Percentiles rank a stretch among this genome's conserved stretches.
Evolutionary conservation across 2,888 invertebrate species (phyloP).

Genomic region (Nomada ferruginata): DNA sequence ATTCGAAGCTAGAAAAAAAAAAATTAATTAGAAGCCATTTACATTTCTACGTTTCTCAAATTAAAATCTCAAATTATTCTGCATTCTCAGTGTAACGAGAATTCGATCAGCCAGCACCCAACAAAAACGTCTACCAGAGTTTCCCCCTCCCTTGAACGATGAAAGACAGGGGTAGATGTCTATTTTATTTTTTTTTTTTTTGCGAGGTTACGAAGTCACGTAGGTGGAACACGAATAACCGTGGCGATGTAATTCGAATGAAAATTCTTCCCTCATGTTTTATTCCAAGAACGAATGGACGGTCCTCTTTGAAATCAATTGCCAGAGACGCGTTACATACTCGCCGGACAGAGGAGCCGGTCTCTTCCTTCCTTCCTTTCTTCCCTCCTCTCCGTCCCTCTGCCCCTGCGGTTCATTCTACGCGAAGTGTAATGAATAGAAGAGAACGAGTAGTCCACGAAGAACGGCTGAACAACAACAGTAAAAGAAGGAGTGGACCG

Average conservation of each 20-base stretch:
- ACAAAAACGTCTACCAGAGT: too few relatives aligned
- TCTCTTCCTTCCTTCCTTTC: constrained; percentile 4
- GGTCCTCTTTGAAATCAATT: constrained; percentile 66
- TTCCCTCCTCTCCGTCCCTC: too few relatives aligned
- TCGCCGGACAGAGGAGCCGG: constrained; percentile 19
- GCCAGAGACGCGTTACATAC: constrained; percentile 52
- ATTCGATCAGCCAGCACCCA: too few relatives aligned
- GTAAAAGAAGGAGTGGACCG: constrained; percentile 59
- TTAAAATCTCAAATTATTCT: too few relatives aligned
- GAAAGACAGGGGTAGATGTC: too few relatives aligned
- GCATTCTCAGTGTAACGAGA: too few relatives aligned
- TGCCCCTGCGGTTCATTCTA: constrained; percentile 18
- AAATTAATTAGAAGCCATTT: too few relatives aligned
- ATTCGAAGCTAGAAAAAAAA: too few relatives aligned
- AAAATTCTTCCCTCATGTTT: constrained; percentile 68
- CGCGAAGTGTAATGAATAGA: constrained; percentile 63
- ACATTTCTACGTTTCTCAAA: too few relatives aligned
- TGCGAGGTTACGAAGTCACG: constrained; percentile 40
- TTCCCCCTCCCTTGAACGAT: too few relatives aligned
- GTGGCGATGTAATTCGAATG: constrained; percentile 48
- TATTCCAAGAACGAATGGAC: constrained; percentile 65
- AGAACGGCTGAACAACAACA: constrained; percentile 40
- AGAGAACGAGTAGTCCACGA: constrained; percentile 30
- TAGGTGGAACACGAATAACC: constrained; percentile 39
- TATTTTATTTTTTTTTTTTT: background rate